phyloP scores from a whole-genome alignment of 2,797 vertebrate species.

The Spea hammondii region DNA sequence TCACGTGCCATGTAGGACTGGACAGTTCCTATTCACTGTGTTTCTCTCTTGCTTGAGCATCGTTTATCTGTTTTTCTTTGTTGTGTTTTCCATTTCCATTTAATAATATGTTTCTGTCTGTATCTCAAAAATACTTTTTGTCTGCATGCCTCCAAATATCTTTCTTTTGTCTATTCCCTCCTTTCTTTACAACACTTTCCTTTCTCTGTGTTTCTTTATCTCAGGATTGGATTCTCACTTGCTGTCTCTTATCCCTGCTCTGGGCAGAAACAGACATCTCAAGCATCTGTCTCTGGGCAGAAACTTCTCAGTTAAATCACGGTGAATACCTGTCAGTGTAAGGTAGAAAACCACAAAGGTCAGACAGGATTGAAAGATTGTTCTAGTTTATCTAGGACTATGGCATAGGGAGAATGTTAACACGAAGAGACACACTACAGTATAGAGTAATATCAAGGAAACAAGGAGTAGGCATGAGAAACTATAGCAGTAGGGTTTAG shows the following conservation, averaged over 20 bases:
- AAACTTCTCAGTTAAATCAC: conserved; percentile 91
- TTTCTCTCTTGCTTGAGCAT: not conserved
- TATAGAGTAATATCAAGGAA: too few relatives aligned
- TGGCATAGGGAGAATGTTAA: too few relatives aligned
- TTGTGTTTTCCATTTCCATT: not conserved
- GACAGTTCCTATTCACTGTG: not conserved
- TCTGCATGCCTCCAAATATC: too few relatives aligned
- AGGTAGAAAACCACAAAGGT: not conserved
- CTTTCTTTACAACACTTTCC: not conserved
- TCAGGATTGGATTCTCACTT: conserved; percentile 84
- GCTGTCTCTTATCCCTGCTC: conserved; percentile 76
- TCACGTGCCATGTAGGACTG: too few relatives aligned
- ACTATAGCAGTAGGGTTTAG: too few relatives aligned
- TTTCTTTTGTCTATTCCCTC: not conserved
- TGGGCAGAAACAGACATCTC: conserved; percentile 84
- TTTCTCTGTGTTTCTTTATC: not conserved
- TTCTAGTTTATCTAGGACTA: not conserved
- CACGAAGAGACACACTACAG: too few relatives aligned
- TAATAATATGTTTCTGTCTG: too few relatives aligned
- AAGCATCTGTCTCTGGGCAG: conserved; percentile 87
- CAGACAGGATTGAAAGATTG: not conserved
- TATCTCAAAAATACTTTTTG: too few relatives aligned
- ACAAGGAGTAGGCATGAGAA: too few relatives aligned
- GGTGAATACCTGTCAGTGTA: conserved; percentile 63
- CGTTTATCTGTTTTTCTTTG: not conserved